Percentiles rank a stretch among this genome's conserved stretches.
phyloP scores from a whole-genome alignment of 2,113 vertebrate genomes.

The Albula goreensis region DNA sequence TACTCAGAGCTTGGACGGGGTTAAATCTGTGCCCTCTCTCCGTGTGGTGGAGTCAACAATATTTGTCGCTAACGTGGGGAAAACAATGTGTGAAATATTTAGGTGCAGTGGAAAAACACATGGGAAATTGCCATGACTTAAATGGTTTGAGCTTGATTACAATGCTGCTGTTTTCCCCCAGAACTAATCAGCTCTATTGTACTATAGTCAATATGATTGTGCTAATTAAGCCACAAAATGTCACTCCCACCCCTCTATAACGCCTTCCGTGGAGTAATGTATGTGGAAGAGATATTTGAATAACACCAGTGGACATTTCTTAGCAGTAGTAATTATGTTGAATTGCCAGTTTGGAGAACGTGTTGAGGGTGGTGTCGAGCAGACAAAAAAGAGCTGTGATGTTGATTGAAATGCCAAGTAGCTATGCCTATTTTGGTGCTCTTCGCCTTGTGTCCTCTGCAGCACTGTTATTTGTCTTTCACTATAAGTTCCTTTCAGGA shows the following conservation, averaged over 20 bases:
- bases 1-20: background rate
- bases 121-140: constrained; percentile 47
- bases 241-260: constrained; percentile 63
- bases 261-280: constrained; percentile 54
- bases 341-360: constrained; percentile 66
- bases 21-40: background rate
- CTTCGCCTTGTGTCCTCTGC: background rate
- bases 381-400: constrained; percentile 58
- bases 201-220: constrained; percentile 65
- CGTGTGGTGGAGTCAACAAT: background rate
- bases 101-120: constrained; percentile 35
- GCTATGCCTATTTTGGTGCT: constrained; percentile 41
- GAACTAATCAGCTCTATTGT: constrained; percentile 74
- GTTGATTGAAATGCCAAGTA: constrained; percentile 68
- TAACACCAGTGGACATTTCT: constrained; percentile 56
- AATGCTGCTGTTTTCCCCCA: constrained; percentile 57
- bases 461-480: background rate
- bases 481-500: background rate
- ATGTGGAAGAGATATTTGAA: constrained; percentile 66
- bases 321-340: constrained; percentile 66
- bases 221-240: constrained; percentile 71
- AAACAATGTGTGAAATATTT: constrained; percentile 39
- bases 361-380: constrained; percentile 62
- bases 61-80: background rate
- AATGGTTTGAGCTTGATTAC: constrained; percentile 58